These are phyloP conservation scores for Cosmopolites sordidus DNA, from an alignment of 2,888 invertebrate genomes.

Conservation along the genomic window DNA sequence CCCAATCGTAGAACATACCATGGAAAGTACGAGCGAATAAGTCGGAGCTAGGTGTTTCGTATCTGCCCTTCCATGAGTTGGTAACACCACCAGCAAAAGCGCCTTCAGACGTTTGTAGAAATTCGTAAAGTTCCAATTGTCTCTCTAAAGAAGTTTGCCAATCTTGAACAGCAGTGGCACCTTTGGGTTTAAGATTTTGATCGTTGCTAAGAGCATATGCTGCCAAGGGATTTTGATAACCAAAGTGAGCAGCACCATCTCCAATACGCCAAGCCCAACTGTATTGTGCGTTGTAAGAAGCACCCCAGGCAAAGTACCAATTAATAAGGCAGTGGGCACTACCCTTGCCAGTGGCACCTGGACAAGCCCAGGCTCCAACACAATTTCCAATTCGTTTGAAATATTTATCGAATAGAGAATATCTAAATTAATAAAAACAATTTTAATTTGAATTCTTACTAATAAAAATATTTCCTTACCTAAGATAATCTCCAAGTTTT, in stretches of 20 bases:
- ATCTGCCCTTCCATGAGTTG: slow-evolving; percentile 34
- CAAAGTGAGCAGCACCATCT: slow-evolving; percentile 33
- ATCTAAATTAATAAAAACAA: slow-evolving; percentile 9
- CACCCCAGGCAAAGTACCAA: slow-evolving; percentile 35
- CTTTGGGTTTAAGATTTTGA: slow-evolving; percentile 28
- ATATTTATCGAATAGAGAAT: slow-evolving; percentile 34
- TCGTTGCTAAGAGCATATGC: slow-evolving; percentile 31
- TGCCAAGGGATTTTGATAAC: slow-evolving; percentile 34
- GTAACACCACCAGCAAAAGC: slow-evolving; percentile 35
- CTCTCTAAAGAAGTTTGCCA: slow-evolving; percentile 31
- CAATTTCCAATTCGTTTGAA: slow-evolving; percentile 34
- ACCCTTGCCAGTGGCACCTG: slow-evolving; percentile 30
- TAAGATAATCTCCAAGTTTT: slow-evolving; percentile 33
- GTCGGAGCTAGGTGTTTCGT: slow-evolving; percentile 29
- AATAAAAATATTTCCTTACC: slow-evolving; percentile 1
- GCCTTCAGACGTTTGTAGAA: slow-evolving; percentile 31
- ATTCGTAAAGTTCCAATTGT: slow-evolving; percentile 33
- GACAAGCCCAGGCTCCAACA: slow-evolving; percentile 26
- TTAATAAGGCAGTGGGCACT: slow-evolving; percentile 32
- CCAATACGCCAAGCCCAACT: slow-evolving; percentile 35
- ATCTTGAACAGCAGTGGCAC: slow-evolving; percentile 30
- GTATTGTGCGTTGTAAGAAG: slow-evolving; percentile 23
- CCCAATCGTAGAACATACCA: slow-evolving; percentile 36
- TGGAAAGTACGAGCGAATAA: slow-evolving; percentile 30
- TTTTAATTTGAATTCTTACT: too few species aligned